Base-by-base conservation (phyloP, 2,113 vertebrate species). In the Sterna hirundo region DNA sequence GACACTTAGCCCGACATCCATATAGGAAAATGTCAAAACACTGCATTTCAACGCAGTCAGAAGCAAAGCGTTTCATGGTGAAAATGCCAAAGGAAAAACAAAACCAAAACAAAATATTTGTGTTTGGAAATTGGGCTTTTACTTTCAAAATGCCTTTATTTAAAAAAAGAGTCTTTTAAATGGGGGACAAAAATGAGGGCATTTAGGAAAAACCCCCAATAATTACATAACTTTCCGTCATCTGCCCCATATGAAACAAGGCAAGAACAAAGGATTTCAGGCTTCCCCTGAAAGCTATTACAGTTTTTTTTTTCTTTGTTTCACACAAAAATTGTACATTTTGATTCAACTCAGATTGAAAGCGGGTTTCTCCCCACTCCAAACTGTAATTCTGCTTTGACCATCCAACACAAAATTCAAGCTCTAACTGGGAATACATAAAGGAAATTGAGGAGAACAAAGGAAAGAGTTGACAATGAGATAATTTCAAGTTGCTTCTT, bases 11-110 rank as follows among this genome's bases (percentile, higher is more conserved):
- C 82, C 11, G 0, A 88, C 78, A 93, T 76, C 58, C 85, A 86
- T 71, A 77, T 1, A 86, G 36, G 44, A 93, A 94, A 83, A 90
- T 80, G 93, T 92, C 90, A 94, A 95, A 94, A 90, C 82, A 69
- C 44, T 92, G 82, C 71, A 92, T 95, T 93, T 96, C 94, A 90
- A 72, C 4, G 2, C 26, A 90, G 62, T 79, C 57, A 90, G 52
- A 89, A 68, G 88, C 55, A 70, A 91, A 79, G n/a, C 47, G 70
- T 32, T 94, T 85, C 34, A 36, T 93, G 88, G 85, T 83, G 66
- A 76, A 95, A 95, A 90, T 93, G 62, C 66, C 75, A 90, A 90
- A 92, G 52, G 49, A 87, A 87, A 79, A 90, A 8, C 18, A 52
- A 81, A 86, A 29, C 22, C 34, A 74, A 88, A 92, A 17, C 19